These are phyloP conservation scores for Pristionchus fissidentatus DNA, from an alignment of 2,888 invertebrate species.

Conservation along the genomic window DNA sequence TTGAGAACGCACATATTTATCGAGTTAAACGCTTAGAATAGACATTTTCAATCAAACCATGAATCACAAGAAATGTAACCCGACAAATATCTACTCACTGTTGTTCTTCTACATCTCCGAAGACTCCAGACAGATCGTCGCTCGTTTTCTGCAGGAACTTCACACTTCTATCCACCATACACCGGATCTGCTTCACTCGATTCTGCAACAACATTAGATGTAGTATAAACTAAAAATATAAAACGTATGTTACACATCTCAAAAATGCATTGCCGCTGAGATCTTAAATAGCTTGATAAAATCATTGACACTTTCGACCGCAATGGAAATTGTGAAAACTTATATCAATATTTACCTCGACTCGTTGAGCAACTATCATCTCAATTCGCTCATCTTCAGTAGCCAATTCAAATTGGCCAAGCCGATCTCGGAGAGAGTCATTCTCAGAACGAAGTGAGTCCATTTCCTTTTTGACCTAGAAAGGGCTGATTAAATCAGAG, in stretches of 20 bases:
- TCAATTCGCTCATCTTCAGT: constrained; percentile 41
- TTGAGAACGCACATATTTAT: background rate
- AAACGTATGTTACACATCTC: background rate
- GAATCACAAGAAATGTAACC: too few relatives aligned
- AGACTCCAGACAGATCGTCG: background rate
- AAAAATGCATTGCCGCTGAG: background rate
- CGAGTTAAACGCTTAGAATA: too few relatives aligned
- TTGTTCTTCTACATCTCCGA: background rate
- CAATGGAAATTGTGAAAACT: background rate
- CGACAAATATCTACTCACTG: background rate
- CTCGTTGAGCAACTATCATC: constrained; percentile 45
- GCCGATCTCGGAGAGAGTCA: constrained; percentile 30
- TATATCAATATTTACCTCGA: constrained; percentile 11
- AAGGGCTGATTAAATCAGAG: background rate
- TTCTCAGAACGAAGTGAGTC: constrained; percentile 41
- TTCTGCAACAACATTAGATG: background rate
- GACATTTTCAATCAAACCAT: too few relatives aligned
- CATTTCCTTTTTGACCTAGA: constrained; percentile 41
- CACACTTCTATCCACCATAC: constrained; percentile 25
- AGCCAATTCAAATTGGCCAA: constrained; percentile 36
- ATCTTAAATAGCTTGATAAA: background rate
- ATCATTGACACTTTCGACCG: background rate
- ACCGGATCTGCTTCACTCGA: constrained; percentile 26
- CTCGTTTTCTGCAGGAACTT: constrained; percentile 33
- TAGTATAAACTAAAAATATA: too few relatives aligned